phyloP scores from a whole-genome alignment of 1,140 invertebrate species.

The Papilio xuthus region DNA sequence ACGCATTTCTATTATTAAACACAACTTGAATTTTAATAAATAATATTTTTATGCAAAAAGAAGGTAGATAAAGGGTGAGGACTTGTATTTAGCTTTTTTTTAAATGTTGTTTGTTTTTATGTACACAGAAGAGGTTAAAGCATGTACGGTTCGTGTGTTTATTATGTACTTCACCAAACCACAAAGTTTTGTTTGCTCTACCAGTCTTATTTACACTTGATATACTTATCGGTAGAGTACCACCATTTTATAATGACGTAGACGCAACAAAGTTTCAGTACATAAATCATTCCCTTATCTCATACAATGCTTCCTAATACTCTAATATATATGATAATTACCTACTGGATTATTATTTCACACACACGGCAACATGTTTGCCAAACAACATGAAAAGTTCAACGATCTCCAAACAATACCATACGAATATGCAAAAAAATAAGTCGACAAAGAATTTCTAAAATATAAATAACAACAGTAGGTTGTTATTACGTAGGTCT shows the following conservation, averaged over 20 bases:
- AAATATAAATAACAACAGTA: slow-evolving; percentile 33
- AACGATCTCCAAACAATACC: slow-evolving; percentile 36
- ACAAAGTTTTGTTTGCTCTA: neutral
- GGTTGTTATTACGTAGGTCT: slow-evolving; percentile 36
- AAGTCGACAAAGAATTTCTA: slow-evolving; percentile 19
- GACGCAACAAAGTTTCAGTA: neutral
- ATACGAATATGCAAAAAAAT: slow-evolving; percentile 21
- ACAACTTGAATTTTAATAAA: slow-evolving; percentile 8
- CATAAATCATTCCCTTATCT: neutral
- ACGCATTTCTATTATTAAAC: slow-evolving; percentile 16
- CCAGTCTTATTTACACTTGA: neutral
- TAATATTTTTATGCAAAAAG: neutral
- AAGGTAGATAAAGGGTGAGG: neutral
- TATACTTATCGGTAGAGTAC: neutral
- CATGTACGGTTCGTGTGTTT: too few species aligned
- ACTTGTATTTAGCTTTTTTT: too few species aligned
- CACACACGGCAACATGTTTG: slow-evolving; percentile 6
- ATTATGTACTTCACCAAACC: neutral
- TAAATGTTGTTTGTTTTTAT: too few species aligned
- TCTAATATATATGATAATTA: neutral
- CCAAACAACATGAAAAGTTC: slow-evolving; percentile 29
- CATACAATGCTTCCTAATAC: neutral
- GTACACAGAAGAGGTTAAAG: too few species aligned
- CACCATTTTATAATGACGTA: neutral
- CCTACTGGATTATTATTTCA: neutral